phyloP scores from a whole-genome alignment of 2,113 vertebrate genomes.

The Riparia riparia region DNA sequence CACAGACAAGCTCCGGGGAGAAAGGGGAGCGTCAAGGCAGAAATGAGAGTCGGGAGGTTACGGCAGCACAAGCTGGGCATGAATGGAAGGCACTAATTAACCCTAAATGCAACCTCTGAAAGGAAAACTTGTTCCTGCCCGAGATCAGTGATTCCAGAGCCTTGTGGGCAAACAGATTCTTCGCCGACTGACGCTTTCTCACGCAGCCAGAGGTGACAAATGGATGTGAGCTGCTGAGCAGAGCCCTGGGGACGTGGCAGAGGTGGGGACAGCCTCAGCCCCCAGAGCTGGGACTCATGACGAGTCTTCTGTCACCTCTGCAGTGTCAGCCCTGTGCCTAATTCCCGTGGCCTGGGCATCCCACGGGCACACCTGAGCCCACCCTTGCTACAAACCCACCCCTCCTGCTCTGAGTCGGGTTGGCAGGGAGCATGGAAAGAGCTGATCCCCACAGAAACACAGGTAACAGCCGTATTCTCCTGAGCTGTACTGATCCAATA shows the following conservation, averaged over 20 bases:
- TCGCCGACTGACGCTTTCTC: constrained; percentile 20
- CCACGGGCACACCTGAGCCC: not conserved
- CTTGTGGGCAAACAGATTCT: not conserved
- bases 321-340: not conserved
- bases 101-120: not conserved
- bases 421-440: accelerated
- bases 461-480: not conserved
- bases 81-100: constrained; percentile 43
- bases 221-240: not conserved
- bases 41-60: constrained; percentile 14
- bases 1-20: not conserved
- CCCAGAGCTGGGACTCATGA: accelerated
- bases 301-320: not conserved
- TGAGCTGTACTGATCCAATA: not conserved
- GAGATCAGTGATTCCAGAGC: not conserved
- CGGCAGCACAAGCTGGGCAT: not conserved
- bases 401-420: not conserved
- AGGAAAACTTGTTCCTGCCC: constrained; percentile 8
- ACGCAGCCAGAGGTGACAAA: constrained; percentile 10
- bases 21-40: not conserved
- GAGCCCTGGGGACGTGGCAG: not conserved
- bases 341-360: not conserved
- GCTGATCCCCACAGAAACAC: not conserved
- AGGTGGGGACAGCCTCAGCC: not conserved
- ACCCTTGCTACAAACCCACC: not conserved